Conservation (phyloP, 2,888 invertebrate genomes). For the Drosophila austrosaltans region DNA sequence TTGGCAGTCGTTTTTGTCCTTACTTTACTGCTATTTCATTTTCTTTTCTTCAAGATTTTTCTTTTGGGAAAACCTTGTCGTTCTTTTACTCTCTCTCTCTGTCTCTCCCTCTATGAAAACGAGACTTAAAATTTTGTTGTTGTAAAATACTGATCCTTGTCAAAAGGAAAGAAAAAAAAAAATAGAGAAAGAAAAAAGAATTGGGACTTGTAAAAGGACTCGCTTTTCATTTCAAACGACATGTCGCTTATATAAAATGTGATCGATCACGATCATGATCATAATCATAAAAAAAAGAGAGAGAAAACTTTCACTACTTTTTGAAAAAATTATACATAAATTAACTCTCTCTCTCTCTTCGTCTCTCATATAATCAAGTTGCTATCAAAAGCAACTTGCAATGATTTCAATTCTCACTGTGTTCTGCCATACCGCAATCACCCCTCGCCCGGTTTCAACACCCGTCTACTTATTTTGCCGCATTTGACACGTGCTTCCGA, state of each 20-base stretch:
- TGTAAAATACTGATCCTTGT: constrained; percentile 66
- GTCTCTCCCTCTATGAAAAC: constrained; percentile 54
- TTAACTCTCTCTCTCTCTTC: too few relatives aligned
- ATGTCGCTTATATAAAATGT: constrained; percentile 38
- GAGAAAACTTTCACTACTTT: constrained; percentile 39
- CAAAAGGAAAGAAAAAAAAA: constrained; percentile 43
- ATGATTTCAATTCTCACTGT: background rate
- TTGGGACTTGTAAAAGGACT: constrained; percentile 42
- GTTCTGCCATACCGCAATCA: background rate
- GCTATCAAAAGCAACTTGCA: background rate
- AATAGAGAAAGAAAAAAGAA: constrained; percentile 10
- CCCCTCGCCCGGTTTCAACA: background rate
- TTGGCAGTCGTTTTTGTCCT: constrained; percentile 44
- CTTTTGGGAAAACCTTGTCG: constrained; percentile 49
- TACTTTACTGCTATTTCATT: constrained; percentile 20
- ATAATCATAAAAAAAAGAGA: too few relatives aligned
- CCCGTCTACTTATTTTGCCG: constrained; percentile 40
- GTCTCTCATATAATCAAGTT: background rate
- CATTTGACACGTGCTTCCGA: constrained; percentile 83
- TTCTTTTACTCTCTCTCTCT: background rate
- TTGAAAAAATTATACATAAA: background rate
- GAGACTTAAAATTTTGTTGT: constrained; percentile 67
- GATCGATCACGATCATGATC: constrained; percentile 51
- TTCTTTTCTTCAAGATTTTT: constrained; percentile 19
- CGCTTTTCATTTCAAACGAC: constrained; percentile 60